Conservation (phyloP, 1,140 invertebrate species). For the Bicyclus anynana region DNA sequence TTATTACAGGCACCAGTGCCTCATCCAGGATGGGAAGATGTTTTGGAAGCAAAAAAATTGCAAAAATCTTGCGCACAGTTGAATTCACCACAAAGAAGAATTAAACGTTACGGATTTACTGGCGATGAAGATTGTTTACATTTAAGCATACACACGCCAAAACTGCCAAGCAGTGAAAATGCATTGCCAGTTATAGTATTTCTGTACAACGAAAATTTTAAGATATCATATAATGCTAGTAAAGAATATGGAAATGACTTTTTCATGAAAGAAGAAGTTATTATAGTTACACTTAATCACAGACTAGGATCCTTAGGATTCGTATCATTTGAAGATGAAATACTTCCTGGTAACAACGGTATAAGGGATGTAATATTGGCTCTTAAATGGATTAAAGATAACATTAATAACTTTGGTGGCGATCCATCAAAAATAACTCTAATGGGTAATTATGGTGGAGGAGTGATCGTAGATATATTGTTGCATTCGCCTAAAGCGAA, state of each 20-base stretch:
- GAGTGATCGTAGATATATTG: slow-evolving; percentile 66
- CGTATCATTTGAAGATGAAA: slow-evolving; percentile 79
- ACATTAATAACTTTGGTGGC: slow-evolving; percentile 80
- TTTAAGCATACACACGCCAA: slow-evolving; percentile 88
- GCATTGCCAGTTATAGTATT: slow-evolving; percentile 80
- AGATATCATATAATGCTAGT: slow-evolving; percentile 70
- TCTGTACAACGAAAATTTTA: slow-evolving; percentile 84
- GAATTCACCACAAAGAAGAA: slow-evolving; percentile 38
- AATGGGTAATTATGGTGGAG: slow-evolving; percentile 75
- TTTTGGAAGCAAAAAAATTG: slow-evolving; percentile 56
- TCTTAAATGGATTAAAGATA: slow-evolving; percentile 80
- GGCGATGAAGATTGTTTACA: slow-evolving; percentile 89
- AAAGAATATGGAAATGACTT: slow-evolving; percentile 78
- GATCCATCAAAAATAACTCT: slow-evolving; percentile 74
- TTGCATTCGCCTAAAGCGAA: slow-evolving; percentile 67
- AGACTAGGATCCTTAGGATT: slow-evolving; percentile 77
- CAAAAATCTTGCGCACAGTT: slow-evolving; percentile 59
- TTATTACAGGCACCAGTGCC: slow-evolving; percentile 61
- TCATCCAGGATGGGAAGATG: slow-evolving; percentile 57
- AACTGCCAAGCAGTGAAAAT: slow-evolving; percentile 41
- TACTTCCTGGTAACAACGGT: slow-evolving; percentile 77
- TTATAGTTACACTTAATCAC: slow-evolving; percentile 78
- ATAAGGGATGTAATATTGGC: slow-evolving; percentile 80
- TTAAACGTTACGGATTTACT: slow-evolving; percentile 40
- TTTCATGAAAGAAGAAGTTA: slow-evolving; percentile 77